These are phyloP conservation scores for Therioaphis trifolii DNA, from an alignment of 2,888 invertebrate species.

Conservation along the genomic window DNA sequence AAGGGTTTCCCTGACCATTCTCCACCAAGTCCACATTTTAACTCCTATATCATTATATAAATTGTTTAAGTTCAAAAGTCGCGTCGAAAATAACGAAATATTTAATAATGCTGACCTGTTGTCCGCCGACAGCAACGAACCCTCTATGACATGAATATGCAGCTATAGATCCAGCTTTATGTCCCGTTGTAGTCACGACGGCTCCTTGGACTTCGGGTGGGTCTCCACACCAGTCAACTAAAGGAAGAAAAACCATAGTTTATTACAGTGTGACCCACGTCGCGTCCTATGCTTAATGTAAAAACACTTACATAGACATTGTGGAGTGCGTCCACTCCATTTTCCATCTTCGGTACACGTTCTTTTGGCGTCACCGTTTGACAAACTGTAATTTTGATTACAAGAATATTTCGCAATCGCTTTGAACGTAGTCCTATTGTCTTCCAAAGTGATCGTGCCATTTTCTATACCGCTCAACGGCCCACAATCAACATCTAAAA, in stretches of 20 bases:
- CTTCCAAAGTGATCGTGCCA: constrained; percentile 77
- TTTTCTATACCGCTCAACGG: constrained; percentile 77
- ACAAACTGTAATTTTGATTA: constrained; percentile 85
- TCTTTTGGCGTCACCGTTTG: constrained; percentile 77
- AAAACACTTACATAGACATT: constrained; percentile 64
- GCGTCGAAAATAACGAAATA: not conserved
- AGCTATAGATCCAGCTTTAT: constrained; percentile 83
- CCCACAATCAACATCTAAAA: constrained; percentile 84
- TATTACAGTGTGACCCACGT: not conserved
- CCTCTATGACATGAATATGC: constrained; percentile 85
- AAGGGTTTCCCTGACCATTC: constrained; percentile 85
- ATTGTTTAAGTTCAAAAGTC: not conserved
- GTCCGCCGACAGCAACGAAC: constrained; percentile 81
- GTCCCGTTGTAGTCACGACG: constrained; percentile 77
- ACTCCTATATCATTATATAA: constrained; percentile 71
- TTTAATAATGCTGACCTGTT: constrained; percentile 72
- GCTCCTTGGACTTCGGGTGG: constrained; percentile 84
- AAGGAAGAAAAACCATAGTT: not conserved
- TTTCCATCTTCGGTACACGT: constrained; percentile 79
- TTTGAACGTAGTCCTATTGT: constrained; percentile 82
- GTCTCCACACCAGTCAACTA: constrained; percentile 86
- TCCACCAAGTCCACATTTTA: constrained; percentile 87
- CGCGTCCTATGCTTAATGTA: no score
- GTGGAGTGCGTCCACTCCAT: constrained; percentile 64
- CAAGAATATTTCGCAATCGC: constrained; percentile 83